phyloP scores from a whole-genome alignment of 2,113 vertebrate genomes.

The Uria aalge region DNA sequence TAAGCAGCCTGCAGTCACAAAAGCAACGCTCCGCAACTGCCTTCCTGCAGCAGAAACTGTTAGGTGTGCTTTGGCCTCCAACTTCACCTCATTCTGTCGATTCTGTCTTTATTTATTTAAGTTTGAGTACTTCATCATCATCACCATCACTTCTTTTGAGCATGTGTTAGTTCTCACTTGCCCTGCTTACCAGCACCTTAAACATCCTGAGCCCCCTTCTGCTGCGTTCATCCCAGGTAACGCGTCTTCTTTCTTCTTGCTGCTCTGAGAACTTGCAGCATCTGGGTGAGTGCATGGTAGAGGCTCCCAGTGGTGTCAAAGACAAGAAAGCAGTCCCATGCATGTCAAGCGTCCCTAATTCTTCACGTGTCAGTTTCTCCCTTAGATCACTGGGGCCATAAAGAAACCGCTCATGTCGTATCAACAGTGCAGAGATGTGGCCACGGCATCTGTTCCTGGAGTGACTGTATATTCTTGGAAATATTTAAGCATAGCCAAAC shows the following conservation, averaged over 20 bases:
- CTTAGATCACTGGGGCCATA: background rate
- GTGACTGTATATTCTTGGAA: background rate
- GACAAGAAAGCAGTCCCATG: background rate
- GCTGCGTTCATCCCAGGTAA: background rate
- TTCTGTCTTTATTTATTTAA: background rate
- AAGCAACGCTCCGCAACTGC: fast-evolving
- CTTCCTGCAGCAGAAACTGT: background rate
- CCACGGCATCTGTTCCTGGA: background rate
- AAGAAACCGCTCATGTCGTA: background rate
- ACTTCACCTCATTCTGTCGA: background rate
- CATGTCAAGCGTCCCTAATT: too few species aligned
- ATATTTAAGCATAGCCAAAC: background rate
- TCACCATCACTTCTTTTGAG: background rate
- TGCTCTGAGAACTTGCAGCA: background rate
- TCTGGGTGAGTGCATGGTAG: background rate
- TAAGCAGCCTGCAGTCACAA: background rate
- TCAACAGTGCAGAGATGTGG: background rate
- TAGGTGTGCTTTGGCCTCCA: background rate
- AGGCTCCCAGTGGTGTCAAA: background rate
- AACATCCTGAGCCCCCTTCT: background rate
- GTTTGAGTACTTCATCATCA: background rate
- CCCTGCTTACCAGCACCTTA: background rate
- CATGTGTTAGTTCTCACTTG: background rate
- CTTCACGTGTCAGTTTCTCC: background rate
- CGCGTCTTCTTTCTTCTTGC: background rate